phyloP scores from a whole-genome alignment of 2,888 invertebrate genomes.

The Habroteleia sp. region DNA sequence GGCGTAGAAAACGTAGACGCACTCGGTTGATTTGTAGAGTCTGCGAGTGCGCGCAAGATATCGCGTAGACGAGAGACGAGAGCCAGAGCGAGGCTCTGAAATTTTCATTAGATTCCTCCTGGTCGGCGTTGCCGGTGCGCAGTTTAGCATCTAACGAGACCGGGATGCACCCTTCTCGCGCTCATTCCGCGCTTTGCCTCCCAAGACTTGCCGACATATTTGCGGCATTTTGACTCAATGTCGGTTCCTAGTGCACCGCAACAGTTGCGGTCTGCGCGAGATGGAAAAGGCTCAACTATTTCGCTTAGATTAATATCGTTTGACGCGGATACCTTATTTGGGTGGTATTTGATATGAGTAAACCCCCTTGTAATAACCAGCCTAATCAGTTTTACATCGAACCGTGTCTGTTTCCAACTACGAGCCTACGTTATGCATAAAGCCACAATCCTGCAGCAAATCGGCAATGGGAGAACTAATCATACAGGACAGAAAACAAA shows the following conservation, averaged over 20 bases:
- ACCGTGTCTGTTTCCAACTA: too few species aligned
- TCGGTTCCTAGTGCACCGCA: slow-evolving; percentile 4
- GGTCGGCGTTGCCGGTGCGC: slow-evolving; percentile 31
- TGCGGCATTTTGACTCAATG: slow-evolving; percentile 29
- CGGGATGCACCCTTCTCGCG: slow-evolving; percentile 23
- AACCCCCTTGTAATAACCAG: neutral
- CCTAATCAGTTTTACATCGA: too few species aligned
- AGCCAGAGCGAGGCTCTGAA: slow-evolving; percentile 30
- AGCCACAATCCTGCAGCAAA: too few species aligned
- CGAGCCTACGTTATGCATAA: too few species aligned
- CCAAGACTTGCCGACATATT: slow-evolving; percentile 41
- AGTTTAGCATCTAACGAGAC: slow-evolving; percentile 44
- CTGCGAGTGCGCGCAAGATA: slow-evolving; percentile 46
- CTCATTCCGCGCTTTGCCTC: slow-evolving; percentile 2
- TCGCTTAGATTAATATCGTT: slow-evolving; percentile 24
- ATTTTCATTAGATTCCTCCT: slow-evolving; percentile 52
- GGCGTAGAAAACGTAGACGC: slow-evolving; percentile 45
- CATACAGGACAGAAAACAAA: too few species aligned
- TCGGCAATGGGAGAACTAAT: too few species aligned
- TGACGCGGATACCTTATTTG: slow-evolving; percentile 29
- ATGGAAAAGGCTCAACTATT: slow-evolving; percentile 15
- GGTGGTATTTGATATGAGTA: neutral
- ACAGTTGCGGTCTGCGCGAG: slow-evolving; percentile 14
- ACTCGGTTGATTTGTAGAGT: slow-evolving; percentile 49
- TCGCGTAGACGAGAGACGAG: slow-evolving; percentile 39